A percentile compares a stretch with the other conserved stretches of the same genome.
phyloP scores from a whole-genome alignment of 2,113 vertebrate genomes.

The Lophura nycthemera region DNA sequence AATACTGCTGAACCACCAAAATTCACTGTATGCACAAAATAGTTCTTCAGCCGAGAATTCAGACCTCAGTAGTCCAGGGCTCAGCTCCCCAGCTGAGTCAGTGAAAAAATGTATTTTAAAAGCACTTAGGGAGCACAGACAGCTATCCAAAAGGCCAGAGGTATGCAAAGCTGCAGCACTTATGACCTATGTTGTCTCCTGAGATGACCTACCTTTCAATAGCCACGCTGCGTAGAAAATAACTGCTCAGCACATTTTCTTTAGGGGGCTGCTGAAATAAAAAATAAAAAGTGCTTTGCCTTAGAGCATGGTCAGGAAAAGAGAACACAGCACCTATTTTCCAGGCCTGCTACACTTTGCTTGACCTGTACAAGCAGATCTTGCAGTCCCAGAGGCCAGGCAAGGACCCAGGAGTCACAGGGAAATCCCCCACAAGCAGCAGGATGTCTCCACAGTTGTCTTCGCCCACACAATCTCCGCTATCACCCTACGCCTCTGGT shows the following conservation, averaged over 20 bases:
- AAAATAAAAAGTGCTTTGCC: neutral
- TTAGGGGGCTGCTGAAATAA: too few relatives aligned
- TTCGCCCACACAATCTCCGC: neutral
- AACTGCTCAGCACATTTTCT: neutral
- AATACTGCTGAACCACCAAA: neutral
- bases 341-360: neutral
- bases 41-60: neutral
- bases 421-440: neutral
- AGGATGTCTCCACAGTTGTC: neutral
- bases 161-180: neutral
- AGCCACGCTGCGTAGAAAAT: accelerated
- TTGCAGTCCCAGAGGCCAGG: neutral
- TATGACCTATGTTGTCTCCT: neutral
- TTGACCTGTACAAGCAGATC: accelerated
- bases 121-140: neutral
- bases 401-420: neutral
- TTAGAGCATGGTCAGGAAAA: accelerated
- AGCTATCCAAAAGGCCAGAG: neutral
- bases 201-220: neutral
- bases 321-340: neutral
- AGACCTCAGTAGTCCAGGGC: neutral
- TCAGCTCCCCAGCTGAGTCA: constrained; percentile 3
- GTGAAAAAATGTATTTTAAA: neutral
- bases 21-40: neutral
- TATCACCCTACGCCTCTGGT: neutral